Percentiles rank a stretch among this genome's conserved stretches.
These are phyloP conservation scores for Alauda arvensis DNA, from an alignment of 2,797 vertebrate genomes.

Conservation along the genomic window DNA sequence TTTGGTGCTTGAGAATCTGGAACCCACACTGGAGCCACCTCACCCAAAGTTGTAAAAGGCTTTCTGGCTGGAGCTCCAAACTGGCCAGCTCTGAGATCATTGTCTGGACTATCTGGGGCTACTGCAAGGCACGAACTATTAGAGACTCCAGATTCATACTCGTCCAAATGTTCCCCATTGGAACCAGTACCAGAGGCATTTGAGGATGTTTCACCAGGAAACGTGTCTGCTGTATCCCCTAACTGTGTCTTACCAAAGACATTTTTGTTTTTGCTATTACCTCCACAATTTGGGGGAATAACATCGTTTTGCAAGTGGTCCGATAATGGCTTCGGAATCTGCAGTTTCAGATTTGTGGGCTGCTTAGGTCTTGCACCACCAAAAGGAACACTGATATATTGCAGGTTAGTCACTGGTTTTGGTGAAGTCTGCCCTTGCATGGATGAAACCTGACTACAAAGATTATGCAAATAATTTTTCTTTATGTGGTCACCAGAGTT, in stretches of 20 bases:
- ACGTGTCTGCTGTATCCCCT: slow-evolving; percentile 60
- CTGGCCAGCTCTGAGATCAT: slow-evolving; percentile 92
- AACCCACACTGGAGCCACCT: slow-evolving; percentile 92
- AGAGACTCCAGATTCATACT: slow-evolving; percentile 72
- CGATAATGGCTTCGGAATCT: slow-evolving; percentile 88
- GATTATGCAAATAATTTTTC: slow-evolving; percentile 76
- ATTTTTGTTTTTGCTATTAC: slow-evolving; percentile 90
- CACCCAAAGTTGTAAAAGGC: slow-evolving; percentile 82
- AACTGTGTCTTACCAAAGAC: slow-evolving; percentile 70
- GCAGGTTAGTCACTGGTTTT: slow-evolving; percentile 75
- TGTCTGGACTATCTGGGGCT: slow-evolving; percentile 89
- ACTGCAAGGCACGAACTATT: slow-evolving; percentile 75
- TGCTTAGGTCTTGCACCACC: slow-evolving; percentile 95
- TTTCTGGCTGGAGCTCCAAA: slow-evolving; percentile 81
- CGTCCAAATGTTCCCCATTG: slow-evolving; percentile 74
- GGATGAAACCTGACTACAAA: slow-evolving; percentile 73
- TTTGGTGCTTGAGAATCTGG: slow-evolving; percentile 93
- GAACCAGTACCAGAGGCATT: slow-evolving; percentile 64
- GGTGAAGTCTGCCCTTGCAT: slow-evolving; percentile 69
- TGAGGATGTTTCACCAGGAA: slow-evolving; percentile 64
- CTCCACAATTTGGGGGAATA: slow-evolving; percentile 70
- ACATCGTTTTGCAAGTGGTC: slow-evolving; percentile 88
- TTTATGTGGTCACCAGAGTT: slow-evolving; percentile 73
- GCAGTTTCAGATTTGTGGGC: slow-evolving; percentile 91
- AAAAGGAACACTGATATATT: slow-evolving; percentile 87